Evolutionary conservation across 2,113 vertebrate species (phyloP), one percentile per base, ranked within the genome.

Genomic region (Channa maculata): DNA sequence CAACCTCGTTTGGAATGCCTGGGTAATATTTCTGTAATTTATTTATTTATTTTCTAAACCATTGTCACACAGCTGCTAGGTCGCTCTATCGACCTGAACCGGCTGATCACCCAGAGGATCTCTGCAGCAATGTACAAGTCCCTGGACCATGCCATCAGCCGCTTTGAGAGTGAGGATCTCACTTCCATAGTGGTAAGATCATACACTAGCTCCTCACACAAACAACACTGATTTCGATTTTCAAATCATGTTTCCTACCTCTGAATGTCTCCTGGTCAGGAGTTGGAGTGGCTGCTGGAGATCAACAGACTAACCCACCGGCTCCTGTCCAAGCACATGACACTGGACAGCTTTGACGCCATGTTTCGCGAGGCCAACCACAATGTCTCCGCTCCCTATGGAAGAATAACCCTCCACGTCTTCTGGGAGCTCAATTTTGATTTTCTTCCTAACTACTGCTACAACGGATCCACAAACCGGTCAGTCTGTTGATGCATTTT

Each of bases 401-500:
- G 98, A 10, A 96, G 98, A 65, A 99, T 99, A 94, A 99, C 98
- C 0, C 95, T 99, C 15, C 98, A 99, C 0, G 98, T 99, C 87
- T 99, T 99, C 93, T 99, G 98, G 98, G 98, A 99, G 87, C 96
- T 99, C 71, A 99, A 99, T 93, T 99, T 98, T 3, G 98, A 99
- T 90, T 99, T 99, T 89, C 95, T 99, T 54, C 98, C 98, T 57
- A 99, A 99, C 94, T 99, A 99, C 89, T 99, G 98, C 93, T 99
- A 99, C 94, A 99, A 99, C 0, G 98, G 98, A 14, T 99, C 98
- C 83, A 99, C 98, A 33, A 99, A 99, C 93, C 96, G 98, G 98
- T 99, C 36, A 36, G 46, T 44, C 6, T 43, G 44, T 9, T 0
- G 1, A 0, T 9, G 2, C 0, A 3, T 48, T 14, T 50, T 10